Evolutionary conservation across 1,140 invertebrate species (phyloP), one percentile per base, ranked within the genome.

Genomic region (Callitettix versicolor): DNA sequence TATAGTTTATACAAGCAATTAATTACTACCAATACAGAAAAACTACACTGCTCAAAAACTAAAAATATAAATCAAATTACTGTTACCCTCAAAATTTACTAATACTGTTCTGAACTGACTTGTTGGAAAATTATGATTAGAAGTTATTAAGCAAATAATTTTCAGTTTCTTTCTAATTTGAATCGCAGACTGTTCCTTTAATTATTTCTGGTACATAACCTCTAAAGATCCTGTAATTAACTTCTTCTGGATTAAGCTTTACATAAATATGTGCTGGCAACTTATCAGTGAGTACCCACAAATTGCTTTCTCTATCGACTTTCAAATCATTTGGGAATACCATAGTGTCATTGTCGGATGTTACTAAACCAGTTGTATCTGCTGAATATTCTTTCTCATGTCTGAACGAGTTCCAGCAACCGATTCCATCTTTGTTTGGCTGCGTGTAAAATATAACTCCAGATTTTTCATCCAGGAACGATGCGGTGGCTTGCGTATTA

Each of bases 281-380:
- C 57, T 78, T 75, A 66, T 88, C 82, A 0, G 82, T 84, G 0
- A 88, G 63, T 1, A 87, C 78, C 85, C 85, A 88, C 1, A 88
- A 62, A 41, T 80, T 82, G 5, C 80, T 77, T 6, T 83, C 74
- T 3, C 74, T 72, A 54, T 87, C 85, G 0, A 88, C 80, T 68
- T 86, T 87, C 6, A 88, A 71, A 63, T 87, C 85, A 41, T 84
- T 87, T 4, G 85, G 84, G 55, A 86, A 88, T 4, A 87, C 70
- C 79, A 87, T 79, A 1, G 80, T 82, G 1, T 74, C 73, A 49
- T 85, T 78, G 67, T 81, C 80, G 73, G 78, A 80, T 50, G 79
- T 85, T 41, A 88, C 77, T 30, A 82, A 68, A 17, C 36, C 79
- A n/a, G 60, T 61, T 1, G 60, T 64, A 2, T 61, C 47, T 4